These are phyloP conservation scores for Acanthurus lineatus DNA, from an alignment of 2,797 vertebrate genomes.

Conservation along the genomic window DNA sequence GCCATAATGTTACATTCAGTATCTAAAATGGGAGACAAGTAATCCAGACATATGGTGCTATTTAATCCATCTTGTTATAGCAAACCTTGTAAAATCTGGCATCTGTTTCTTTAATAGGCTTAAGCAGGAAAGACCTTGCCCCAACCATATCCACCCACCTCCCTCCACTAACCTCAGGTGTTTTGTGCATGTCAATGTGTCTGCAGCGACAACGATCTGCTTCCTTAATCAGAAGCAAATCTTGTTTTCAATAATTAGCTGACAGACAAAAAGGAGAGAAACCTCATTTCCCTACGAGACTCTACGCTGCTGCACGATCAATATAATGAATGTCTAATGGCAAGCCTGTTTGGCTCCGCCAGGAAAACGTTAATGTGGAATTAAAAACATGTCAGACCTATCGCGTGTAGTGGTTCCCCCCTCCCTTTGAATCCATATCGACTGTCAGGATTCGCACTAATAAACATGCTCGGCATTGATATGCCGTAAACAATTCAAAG, in stretches of 20 bases:
- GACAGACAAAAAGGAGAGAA: conserved; percentile 78
- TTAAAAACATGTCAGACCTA: conserved; percentile 79
- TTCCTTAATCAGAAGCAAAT: conserved; percentile 84
- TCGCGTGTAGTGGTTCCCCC: conserved; percentile 43
- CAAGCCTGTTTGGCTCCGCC: conserved; percentile 67
- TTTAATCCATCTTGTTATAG: conserved; percentile 68
- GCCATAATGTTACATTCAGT: conserved; percentile 24
- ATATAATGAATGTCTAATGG: conserved; percentile 82
- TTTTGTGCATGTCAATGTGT: conserved; percentile 73
- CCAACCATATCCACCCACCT: conserved; percentile 52
- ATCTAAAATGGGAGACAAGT: conserved; percentile 41
- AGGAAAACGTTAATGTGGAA: conserved; percentile 73
- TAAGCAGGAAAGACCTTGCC: conserved; percentile 71
- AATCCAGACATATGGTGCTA: conserved; percentile 61
- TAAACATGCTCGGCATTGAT: conserved; percentile 40
- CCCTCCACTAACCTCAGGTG: conserved; percentile 74
- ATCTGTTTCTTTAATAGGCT: conserved; percentile 76
- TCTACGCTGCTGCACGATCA: conserved; percentile 64
- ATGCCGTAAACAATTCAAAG: conserved; percentile 51
- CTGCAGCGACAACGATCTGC: conserved; percentile 72
- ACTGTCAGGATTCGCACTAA: conserved; percentile 53
- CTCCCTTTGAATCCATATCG: conserved; percentile 53
- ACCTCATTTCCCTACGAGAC: conserved; percentile 79
- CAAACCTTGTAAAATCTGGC: conserved; percentile 69
- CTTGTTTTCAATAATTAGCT: conserved; percentile 87